Conservation (phyloP, 2,888 invertebrate species). For the Onthophagus sagittarius region DNA sequence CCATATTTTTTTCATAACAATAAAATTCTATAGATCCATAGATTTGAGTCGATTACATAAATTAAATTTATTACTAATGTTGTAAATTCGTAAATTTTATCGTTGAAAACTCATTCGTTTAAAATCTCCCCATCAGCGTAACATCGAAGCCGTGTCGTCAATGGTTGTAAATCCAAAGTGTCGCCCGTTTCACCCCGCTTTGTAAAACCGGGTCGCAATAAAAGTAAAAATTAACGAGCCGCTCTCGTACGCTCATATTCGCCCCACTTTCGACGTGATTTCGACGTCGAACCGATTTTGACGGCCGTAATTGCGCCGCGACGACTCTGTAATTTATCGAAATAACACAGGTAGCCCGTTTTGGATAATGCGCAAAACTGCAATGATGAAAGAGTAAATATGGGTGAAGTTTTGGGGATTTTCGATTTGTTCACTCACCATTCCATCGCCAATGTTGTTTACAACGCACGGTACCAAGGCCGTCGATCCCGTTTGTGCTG, state of each 20-base stretch:
- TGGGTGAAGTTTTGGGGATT: not conserved
- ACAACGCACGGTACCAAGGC: constrained; percentile 81
- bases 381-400: not conserved
- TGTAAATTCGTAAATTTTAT: too few species aligned
- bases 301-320: not conserved
- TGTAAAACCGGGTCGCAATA: not conserved
- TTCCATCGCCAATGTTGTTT: constrained; percentile 81
- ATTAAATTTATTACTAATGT: too few species aligned
- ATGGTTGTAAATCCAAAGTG: not conserved
- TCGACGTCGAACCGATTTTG: not conserved
- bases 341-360: not conserved
- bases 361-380: not conserved
- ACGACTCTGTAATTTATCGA: not conserved
- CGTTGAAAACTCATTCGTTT: not conserved
- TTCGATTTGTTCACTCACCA: constrained; percentile 60
- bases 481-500: constrained; percentile 80
- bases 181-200: not conserved
- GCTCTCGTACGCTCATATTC: not conserved
- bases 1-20: too few species aligned
- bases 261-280: not conserved
- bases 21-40: too few species aligned
- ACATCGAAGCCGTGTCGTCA: not conserved
- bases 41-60: too few species aligned
- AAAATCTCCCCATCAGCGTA: not conserved
- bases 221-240: not conserved